A percentile compares a stretch with the other conserved stretches of the same genome.
phyloP scores from a whole-genome alignment of 2,888 invertebrate genomes.

The Serrognathus titanus region DNA sequence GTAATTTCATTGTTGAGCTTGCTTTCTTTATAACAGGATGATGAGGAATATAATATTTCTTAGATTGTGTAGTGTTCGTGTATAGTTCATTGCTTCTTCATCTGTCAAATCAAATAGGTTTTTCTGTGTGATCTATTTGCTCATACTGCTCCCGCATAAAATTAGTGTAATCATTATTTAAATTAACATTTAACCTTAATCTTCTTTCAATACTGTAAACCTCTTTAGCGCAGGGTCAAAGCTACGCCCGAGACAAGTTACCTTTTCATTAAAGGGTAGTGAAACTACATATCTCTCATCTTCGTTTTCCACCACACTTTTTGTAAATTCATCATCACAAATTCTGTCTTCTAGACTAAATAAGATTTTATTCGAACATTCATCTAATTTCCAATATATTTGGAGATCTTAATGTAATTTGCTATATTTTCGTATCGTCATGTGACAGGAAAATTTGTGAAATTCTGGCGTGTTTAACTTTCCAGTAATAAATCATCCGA shows the following conservation, averaged over 20 bases:
- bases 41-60: no score
- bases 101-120: no score
- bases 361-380: no score
- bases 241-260: no score
- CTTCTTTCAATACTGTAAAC: not conserved
- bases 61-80: no score
- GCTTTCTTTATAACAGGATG: no score
- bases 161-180: not conserved
- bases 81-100: no score
- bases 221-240: not conserved
- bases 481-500: constrained; percentile 1
- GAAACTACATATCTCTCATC: not conserved
- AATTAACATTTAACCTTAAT: not conserved
- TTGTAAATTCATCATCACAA: no score
- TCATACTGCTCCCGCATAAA: not conserved
- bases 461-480: not conserved
- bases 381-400: not conserved
- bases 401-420: not conserved
- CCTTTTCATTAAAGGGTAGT: not conserved
- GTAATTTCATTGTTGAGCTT: not conserved
- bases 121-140: not conserved
- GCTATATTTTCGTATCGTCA: not conserved
- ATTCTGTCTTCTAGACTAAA: no score
- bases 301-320: no score
- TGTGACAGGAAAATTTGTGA: not conserved